A percentile compares a stretch with the other conserved stretches of the same genome.
Conservation (phyloP, 2,797 vertebrate species). For the Lacerta agilis region DNA sequence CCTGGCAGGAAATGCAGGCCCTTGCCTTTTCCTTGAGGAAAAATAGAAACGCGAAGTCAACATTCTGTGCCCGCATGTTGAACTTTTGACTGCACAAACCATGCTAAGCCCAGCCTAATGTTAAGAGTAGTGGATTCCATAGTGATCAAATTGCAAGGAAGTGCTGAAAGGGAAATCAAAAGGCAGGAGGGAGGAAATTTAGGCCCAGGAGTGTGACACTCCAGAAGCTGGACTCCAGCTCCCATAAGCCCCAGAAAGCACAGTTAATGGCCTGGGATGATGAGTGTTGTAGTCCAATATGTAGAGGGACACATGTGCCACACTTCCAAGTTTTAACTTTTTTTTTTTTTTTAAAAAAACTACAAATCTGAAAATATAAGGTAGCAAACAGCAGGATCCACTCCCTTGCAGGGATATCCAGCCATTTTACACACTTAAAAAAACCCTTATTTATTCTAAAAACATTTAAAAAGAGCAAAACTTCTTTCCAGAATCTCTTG, state of each 20-base stretch:
- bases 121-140: neutral
- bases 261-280: no score
- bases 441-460: neutral
- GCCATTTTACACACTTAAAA: neutral
- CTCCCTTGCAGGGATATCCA: neutral
- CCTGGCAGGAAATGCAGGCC: neutral
- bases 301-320: no score
- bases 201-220: no score
- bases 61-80: neutral
- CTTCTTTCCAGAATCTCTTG: neutral
- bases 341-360: neutral
- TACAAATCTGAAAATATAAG: neutral
- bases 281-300: no score
- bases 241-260: no score
- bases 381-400: neutral
- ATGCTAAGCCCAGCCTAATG: neutral
- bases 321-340: neutral
- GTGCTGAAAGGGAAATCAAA: neutral
- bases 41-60: neutral
- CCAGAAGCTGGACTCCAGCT: no score
- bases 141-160: neutral
- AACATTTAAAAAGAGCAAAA: no score
- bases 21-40: neutral
- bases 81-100: neutral
- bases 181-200: no score